phyloP scores from a whole-genome alignment of 2,888 invertebrate species.

The Sarcophaga carnaria region DNA sequence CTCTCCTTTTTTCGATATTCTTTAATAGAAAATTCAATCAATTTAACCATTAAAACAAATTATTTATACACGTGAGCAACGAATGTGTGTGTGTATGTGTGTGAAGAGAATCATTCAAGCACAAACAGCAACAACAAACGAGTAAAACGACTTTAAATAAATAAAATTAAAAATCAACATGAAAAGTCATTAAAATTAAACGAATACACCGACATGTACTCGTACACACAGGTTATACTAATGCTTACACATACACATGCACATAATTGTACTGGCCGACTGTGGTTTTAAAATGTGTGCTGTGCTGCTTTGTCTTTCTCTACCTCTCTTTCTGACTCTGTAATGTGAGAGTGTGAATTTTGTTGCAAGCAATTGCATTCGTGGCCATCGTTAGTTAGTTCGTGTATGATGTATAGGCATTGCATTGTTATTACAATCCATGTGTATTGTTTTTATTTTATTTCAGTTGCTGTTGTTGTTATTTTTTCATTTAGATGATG shows the following conservation, averaged over 20 bases:
- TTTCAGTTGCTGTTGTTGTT: too few species aligned
- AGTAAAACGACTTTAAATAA: constrained; percentile 41
- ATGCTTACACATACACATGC: background rate
- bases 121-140: background rate
- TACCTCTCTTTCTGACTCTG: too few species aligned
- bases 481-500: too few species aligned
- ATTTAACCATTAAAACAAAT: constrained; percentile 64
- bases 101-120: background rate
- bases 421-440: too few species aligned
- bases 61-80: constrained; percentile 6
- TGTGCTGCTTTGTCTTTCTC: background rate
- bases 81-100: too few species aligned
- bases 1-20: constrained; percentile 12
- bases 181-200: constrained; percentile 27
- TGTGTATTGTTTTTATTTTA: too few species aligned
- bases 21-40: constrained; percentile 61
- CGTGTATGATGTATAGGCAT: too few species aligned
- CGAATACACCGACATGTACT: background rate
- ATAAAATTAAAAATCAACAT: constrained; percentile 57
- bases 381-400: too few species aligned
- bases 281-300: background rate
- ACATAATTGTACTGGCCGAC: constrained; percentile 7
- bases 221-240: background rate
- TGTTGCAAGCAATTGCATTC: too few species aligned
- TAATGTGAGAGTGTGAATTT: too few species aligned